Base-by-base conservation (phyloP, 1,140 invertebrate species). In the Microplitis mediator region DNA sequence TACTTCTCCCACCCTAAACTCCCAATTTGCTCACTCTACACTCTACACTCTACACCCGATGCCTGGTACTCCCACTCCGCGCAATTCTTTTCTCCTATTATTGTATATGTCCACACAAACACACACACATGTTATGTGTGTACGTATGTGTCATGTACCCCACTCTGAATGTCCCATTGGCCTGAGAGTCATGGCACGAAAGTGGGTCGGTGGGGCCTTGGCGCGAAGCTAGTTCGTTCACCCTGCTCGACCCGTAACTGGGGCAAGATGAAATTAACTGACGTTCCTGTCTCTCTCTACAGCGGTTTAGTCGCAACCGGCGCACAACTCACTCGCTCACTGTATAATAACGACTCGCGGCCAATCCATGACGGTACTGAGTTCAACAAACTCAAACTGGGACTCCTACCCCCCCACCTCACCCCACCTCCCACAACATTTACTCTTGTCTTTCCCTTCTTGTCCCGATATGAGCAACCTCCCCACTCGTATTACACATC, bases 201-300 rank as follows among this genome's bases (percentile, higher is more conserved):
- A 87, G 83, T 87, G 80, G 85, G 86, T 86, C 84, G 85, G 81
- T 79, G 80, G 86, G 84, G 86, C 86, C 86, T 86, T 87, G 86
- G 84, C 85, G 85, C 82, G 84, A 86, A 84, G 84, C 85, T 87
- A 85, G 86, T 87, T 87, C 86, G 83, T 87, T 87, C 85, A 87
- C 86, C 86, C 86, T 82, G 82, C 82, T 80, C 83, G 84, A 78
- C 84, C 84, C 82, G 85, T 86, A 87, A 87, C 86, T 87, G 84
- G 85, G 85, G 85, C 86, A 87, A 87, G 86, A 87, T 87, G 86
- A 87, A 87, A 87, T 87, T 87, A 87, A 87, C 85, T 82, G 84
- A 86, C 71, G 72, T 75, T 69, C 75, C 76, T 74, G 65, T 65
- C 75, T 39, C 72, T 56, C 74, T 71, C 67, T 50, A 23, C 23